phyloP scores from a whole-genome alignment of 2,888 invertebrate species.

The Cerceris rybyensis region DNA sequence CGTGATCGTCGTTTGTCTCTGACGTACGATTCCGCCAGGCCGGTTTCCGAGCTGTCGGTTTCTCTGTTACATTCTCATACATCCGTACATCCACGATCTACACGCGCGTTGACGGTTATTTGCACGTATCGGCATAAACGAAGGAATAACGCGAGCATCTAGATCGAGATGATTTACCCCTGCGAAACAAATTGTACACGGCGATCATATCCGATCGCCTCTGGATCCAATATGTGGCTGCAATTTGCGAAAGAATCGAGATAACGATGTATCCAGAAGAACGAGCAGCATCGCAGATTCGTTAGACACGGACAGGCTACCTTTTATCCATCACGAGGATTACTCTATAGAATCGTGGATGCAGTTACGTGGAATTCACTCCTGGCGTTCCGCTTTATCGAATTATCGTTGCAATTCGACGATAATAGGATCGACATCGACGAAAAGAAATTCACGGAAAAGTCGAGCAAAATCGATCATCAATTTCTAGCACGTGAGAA shows the following conservation, averaged over 20 bases:
- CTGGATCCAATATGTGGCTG: constrained; percentile 47
- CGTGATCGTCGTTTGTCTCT: constrained; percentile 77
- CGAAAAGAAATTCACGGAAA: not conserved
- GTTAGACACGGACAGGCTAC: constrained; percentile 27
- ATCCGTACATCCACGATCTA: constrained; percentile 9
- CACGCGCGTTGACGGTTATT: not conserved
- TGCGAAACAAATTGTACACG: constrained; percentile 59
- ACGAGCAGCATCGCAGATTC: constrained; percentile 37
- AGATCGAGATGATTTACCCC: constrained; percentile 50
- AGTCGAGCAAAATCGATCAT: constrained; percentile 5
- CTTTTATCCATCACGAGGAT: constrained; percentile 7
- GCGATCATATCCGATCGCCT: constrained; percentile 59
- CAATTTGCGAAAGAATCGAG: constrained; percentile 62
- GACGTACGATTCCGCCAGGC: constrained; percentile 53
- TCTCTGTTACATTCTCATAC: constrained; percentile 51
- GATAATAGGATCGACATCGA: not conserved
- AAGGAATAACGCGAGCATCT: constrained; percentile 40
- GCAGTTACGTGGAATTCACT: constrained; percentile 16
- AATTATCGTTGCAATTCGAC: constrained; percentile 26
- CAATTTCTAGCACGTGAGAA: constrained; percentile 57
- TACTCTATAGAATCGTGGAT: constrained; percentile 4
- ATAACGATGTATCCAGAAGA: constrained; percentile 30
- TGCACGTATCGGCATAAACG: constrained; percentile 10
- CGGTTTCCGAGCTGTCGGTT: constrained; percentile 33
- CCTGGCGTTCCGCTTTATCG: constrained; percentile 19